A percentile compares a stretch with the other conserved stretches of the same genome.
phyloP scores from a whole-genome alignment of 1,140 invertebrate species.

The Brachionus rotundiformis region DNA sequence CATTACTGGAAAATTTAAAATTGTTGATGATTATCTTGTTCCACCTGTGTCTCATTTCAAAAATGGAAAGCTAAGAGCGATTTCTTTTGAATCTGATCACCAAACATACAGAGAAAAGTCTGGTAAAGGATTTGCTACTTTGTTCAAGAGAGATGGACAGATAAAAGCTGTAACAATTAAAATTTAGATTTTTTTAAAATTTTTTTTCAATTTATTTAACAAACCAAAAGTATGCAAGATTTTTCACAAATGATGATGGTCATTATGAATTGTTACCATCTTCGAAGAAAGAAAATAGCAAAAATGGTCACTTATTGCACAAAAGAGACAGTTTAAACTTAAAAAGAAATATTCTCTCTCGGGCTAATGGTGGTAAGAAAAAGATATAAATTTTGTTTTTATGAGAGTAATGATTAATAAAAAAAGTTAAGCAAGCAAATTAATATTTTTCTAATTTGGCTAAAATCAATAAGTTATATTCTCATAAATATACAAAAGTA shows the following conservation, averaged over 20 bases:
- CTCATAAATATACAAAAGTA: no score
- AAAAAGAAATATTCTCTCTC: neutral
- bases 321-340: neutral
- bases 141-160: neutral
- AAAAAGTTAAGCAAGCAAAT: no score
- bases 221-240: neutral
- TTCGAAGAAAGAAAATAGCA: neutral
- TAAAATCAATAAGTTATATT: no score
- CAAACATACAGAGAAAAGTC: neutral
- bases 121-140: neutral
- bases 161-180: neutral
- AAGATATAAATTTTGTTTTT: no score
- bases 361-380: neutral
- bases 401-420: no score
- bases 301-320: neutral
- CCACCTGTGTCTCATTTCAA: neutral
- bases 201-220: neutral
- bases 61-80: neutral
- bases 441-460: no score
- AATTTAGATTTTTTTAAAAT: neutral
- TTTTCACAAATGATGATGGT: neutral
- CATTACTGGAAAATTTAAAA: neutral
- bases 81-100: neutral
- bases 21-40: neutral
- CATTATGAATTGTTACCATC: neutral